Base-by-base conservation (phyloP, 2,888 invertebrate genomes). In the Sphaerophoria taeniata region DNA sequence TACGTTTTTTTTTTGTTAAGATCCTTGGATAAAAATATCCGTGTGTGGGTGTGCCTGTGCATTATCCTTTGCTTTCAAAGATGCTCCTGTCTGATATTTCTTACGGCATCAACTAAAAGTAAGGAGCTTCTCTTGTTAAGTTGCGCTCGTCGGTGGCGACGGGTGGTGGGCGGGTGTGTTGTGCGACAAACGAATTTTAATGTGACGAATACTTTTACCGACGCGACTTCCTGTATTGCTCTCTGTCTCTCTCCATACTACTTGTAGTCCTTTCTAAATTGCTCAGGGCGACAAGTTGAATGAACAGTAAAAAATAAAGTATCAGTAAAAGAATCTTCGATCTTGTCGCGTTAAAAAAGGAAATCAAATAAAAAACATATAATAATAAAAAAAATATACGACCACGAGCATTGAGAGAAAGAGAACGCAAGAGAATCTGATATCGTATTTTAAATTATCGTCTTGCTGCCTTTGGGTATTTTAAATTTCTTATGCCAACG, bases 401-500 rank as follows among this genome's bases (percentile, higher is more conserved):
- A 12, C 45, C 43, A 58, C 56, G 49, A 24, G 14, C 31, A 74
- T 34, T 43, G 36, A 53, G 47, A 43, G 12, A 7, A 43, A 43
- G 12, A 67, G 76, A 69, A 9, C 55, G 45, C 81, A 81, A 73
- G 73, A 45, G 73, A 81, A 85, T 85, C 85, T 77, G 85, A 85
- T 85, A 85, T 77, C 81, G 47, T 67, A 65, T 76, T 77, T 81
- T 81, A 81, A 85, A 85, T 85, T 85, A 85, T 73, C 69, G 85
- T 67, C 76, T 67, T 80, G 72, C 70, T 70, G 73, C 85, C 81
- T 73, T 69, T 49, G 81, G 85, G 73, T 69, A 73, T 70, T 77
- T 85, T 81, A 76, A 81, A 80, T 81, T 85, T 81, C 76, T 73
- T 81, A 85, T 85, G 81, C 85, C 81, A 85, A 85, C 76, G 75